Conservation (phyloP, 2,797 vertebrate genomes). For the Coreius guichenoti region DNA sequence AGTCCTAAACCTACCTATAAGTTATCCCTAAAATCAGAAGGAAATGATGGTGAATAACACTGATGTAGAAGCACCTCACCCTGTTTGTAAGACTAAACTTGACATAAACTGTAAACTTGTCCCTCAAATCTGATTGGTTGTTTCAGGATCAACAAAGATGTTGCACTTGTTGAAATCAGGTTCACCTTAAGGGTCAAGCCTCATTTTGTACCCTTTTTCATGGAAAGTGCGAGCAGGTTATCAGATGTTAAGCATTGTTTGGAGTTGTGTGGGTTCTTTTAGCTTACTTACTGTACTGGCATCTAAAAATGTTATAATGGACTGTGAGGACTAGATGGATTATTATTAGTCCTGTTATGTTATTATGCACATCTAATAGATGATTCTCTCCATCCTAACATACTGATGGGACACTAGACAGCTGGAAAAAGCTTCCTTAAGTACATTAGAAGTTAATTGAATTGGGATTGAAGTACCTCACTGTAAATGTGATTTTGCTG, state of each 20-base stretch:
- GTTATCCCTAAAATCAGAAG: too few species aligned
- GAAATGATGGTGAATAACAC: too few species aligned
- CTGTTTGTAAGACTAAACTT: too few species aligned
- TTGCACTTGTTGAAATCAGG: too few species aligned
- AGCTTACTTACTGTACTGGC: background rate
- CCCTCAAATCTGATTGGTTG: too few species aligned
- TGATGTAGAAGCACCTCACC: too few species aligned
- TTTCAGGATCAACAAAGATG: too few species aligned
- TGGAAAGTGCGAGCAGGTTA: slow-evolving; percentile 10
- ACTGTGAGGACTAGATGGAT: slow-evolving; percentile 10
- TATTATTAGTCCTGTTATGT: slow-evolving; percentile 6
- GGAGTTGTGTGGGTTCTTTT: background rate
- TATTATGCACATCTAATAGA: slow-evolving; percentile 36
- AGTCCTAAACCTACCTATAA: too few species aligned
- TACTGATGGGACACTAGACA: background rate
- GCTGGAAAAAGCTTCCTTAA: background rate
- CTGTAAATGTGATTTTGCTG: slow-evolving; percentile 48
- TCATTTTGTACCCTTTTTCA: slow-evolving; percentile 12
- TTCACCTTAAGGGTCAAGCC: background rate
- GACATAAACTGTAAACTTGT: too few species aligned
- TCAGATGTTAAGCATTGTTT: background rate
- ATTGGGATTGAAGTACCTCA: background rate
- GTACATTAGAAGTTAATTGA: background rate
- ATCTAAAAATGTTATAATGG: background rate
- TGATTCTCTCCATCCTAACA: background rate